Evolutionary conservation across 2,888 invertebrate genomes (phyloP), one percentile per base, ranked within the genome.

Genomic region (Drosophila lutescens): DNA sequence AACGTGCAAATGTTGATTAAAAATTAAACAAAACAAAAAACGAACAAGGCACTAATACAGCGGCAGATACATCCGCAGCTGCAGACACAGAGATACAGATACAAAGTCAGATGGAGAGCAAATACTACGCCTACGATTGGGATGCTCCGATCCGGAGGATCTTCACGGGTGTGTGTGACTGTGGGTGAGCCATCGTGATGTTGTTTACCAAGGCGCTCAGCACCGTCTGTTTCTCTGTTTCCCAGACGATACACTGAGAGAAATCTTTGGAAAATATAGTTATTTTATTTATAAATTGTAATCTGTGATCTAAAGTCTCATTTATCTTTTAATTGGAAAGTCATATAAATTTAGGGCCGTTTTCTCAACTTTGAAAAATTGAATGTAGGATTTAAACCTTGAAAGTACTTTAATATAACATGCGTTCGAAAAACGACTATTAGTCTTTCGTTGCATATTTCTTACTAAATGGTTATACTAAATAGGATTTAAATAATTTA

Each of bases 1-100:
- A 88, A 89, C 80, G 86, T 86, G 81, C 85, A 81, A 89, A 85
- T 82, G 88, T 89, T 85, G 88, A 85, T 84, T 84, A 88, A 86
- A 88, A 84, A 84, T 88, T 86, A 84, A 79, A 88, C 87, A 88
- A 86, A 88, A 88, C 75, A 88, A 76, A 79, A 84, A 74, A 68
- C 43, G 59, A 46, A 63, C 60, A 20, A n/a, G 47, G 40, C 55
- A 57, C 43, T n/a, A n/a, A 47, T 47, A 47, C 58, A 58, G 40
- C 49, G 12, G 40, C 62, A 36, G 62, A 12, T 4, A 30, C 51
- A 54, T 50, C 6, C 36, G 44, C 59, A 53, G 51, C 40, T 40
- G 78, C 32, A 51, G 50, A 46, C 40, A 62, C 40, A 60, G 34
- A 69, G 59, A 76, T 40, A 62, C 57, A 65, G 30, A 61, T 51